phyloP scores from a whole-genome alignment of 1,140 invertebrate species.

The Drosophila serrata region DNA sequence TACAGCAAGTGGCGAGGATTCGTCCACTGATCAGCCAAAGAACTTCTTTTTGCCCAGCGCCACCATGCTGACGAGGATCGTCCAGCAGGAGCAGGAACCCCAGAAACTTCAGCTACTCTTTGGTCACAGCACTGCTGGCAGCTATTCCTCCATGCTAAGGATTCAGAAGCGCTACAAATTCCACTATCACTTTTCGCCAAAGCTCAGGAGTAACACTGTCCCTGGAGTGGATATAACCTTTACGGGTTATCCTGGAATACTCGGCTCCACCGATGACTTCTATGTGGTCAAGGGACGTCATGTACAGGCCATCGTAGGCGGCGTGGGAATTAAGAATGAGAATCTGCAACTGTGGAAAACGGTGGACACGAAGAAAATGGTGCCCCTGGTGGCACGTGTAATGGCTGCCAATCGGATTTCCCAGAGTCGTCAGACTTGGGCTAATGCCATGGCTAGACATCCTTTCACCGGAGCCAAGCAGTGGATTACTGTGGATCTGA shows the following conservation, averaged over 20 bases:
- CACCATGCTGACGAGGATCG: conserved; percentile 75
- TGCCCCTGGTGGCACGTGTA: conserved; percentile 92
- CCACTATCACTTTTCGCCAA: conserved; percentile 89
- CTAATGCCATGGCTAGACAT: conserved; percentile 87
- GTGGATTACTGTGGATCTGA: conserved; percentile 94
- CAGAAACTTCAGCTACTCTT: conserved; percentile 75
- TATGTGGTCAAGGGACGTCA: conserved; percentile 88
- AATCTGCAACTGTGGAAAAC: conserved; percentile 86
- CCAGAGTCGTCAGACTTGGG: conserved; percentile 90
- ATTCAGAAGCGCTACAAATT: conserved; percentile 96
- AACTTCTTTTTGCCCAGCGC: conserved; percentile 83
- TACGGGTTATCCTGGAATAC: conserved; percentile 94
- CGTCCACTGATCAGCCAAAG: conserved; percentile 40
- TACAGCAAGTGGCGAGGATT: conserved; percentile 31
- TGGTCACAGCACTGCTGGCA: conserved; percentile 87
- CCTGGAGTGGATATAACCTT: conserved; percentile 91
- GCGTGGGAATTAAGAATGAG: conserved; percentile 87
- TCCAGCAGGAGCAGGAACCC: conserved; percentile 50
- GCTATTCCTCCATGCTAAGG: conserved; percentile 94
- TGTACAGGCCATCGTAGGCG: conserved; percentile 87
- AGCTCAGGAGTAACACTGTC: conserved; percentile 87
- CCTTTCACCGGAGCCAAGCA: conserved; percentile 95
- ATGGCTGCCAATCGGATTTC: conserved; percentile 95
- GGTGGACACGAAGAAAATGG: conserved; percentile 87
- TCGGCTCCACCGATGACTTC: conserved; percentile 96